Conservation (phyloP, 2,888 invertebrate genomes). For the Philereme transversata region DNA sequence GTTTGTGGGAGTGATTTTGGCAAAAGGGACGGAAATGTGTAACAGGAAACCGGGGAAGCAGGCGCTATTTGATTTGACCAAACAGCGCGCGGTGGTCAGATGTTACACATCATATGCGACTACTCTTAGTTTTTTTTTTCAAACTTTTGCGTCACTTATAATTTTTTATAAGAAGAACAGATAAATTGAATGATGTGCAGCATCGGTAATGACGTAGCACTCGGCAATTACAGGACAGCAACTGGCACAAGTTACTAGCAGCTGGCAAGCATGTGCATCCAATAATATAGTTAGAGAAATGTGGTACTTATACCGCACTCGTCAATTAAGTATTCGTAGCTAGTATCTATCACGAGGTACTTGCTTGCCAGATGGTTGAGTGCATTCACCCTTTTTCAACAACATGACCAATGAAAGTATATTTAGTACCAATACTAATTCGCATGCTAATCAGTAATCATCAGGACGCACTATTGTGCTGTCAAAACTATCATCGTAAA, state of each 20-base stretch:
- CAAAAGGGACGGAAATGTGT: no score
- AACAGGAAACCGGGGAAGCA: no score
- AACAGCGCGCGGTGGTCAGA: no score
- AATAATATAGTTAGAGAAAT: neutral
- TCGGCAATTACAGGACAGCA: conserved; percentile 26
- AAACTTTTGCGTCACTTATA: no score
- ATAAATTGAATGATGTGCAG: conserved; percentile 28
- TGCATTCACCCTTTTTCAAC: no score
- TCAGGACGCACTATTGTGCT: conserved; percentile 50
- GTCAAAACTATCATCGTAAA: conserved; percentile 55
- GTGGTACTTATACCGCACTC: neutral
- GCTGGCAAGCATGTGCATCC: neutral
- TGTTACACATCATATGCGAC: no score
- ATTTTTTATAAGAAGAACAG: conserved; percentile 22
- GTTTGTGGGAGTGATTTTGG: no score
- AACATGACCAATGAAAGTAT: neutral
- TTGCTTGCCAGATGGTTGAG: no score
- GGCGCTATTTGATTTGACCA: no score
- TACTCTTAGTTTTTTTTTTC: no score
- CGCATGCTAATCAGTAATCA: conserved; percentile 38
- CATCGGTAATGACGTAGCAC: conserved; percentile 30
- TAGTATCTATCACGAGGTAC: no score
- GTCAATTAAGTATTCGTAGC: no score
- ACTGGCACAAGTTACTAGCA: conserved; percentile 7
- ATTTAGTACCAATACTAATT: conserved; percentile 4